Percentiles rank a stretch among this genome's conserved stretches.
Conservation (phyloP, 2,113 vertebrate species). For the Engystomops pustulosus region DNA sequence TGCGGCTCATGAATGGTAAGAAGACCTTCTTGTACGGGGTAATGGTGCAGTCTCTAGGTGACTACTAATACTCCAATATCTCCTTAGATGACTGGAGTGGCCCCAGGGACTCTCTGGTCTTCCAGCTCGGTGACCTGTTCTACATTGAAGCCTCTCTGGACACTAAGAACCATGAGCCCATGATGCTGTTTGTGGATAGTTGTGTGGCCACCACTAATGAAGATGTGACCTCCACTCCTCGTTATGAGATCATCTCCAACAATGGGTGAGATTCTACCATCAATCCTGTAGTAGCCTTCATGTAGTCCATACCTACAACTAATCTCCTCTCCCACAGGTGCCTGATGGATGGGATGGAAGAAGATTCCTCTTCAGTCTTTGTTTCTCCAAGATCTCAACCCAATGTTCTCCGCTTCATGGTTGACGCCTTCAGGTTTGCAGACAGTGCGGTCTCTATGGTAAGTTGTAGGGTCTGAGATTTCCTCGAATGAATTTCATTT, state of each 20-base stretch:
- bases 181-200: slow-evolving; percentile 15
- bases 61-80: not conserved
- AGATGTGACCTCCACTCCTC: slow-evolving; percentile 55
- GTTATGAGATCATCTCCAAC: no score
- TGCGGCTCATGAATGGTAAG: slow-evolving; percentile 21
- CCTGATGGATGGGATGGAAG: slow-evolving; percentile 64
- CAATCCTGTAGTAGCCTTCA: not conserved
- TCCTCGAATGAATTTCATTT: no score
- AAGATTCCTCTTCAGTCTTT: no score
- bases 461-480: no score
- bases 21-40: not conserved
- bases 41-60: not conserved
- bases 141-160: slow-evolving; percentile 64
- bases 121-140: slow-evolving; percentile 21
- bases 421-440: slow-evolving; percentile 61
- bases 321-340: slow-evolving; percentile 59
- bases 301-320: no score
- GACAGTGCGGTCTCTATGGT: slow-evolving; percentile 57
- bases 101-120: not conserved
- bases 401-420: slow-evolving; percentile 60
- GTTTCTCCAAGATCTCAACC: slow-evolving; percentile 59
- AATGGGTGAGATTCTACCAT: slow-evolving; percentile 69
- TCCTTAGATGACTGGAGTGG: not conserved
- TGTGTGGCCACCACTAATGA: slow-evolving; percentile 45
- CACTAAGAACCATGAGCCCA: not conserved